These are phyloP conservation scores for Leucophora obtusa DNA, from an alignment of 2,888 invertebrate species.

Conservation along the genomic window DNA sequence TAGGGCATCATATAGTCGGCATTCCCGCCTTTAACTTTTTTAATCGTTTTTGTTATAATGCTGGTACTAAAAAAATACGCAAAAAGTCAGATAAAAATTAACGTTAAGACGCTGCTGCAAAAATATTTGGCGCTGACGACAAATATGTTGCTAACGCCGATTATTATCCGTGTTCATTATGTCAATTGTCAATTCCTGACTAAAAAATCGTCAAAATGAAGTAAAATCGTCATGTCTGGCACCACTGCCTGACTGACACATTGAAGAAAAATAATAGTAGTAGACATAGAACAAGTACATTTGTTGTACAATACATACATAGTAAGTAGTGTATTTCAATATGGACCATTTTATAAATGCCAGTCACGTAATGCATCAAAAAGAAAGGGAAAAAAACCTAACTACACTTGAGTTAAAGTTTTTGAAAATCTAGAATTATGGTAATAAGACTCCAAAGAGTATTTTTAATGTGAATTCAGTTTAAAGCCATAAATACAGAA, in stretches of 20 bases:
- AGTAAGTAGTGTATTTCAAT: background rate
- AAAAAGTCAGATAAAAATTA: no score
- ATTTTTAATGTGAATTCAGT: conserved; percentile 37
- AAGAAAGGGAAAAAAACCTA: conserved; percentile 27
- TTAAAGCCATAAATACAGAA: conserved; percentile 24
- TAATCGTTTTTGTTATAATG: no score
- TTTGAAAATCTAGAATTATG: conserved; percentile 44
- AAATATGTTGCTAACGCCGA: no score
- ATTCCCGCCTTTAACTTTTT: no score
- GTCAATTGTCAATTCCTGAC: no score
- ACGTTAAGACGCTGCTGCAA: no score
- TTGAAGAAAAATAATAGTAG: background rate
- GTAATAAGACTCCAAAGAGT: conserved; percentile 46
- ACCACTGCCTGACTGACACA: background rate
- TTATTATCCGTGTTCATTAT: no score
- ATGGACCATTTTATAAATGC: conserved; percentile 47
- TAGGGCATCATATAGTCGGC: no score
- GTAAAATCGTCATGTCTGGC: no score
- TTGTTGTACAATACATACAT: background rate
- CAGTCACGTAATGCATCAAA: conserved; percentile 53
- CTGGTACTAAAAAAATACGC: no score
- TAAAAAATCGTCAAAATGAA: no score
- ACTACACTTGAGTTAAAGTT: conserved; percentile 33
- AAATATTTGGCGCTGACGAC: no score
- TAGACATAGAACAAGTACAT: conserved; percentile 1